Evolutionary conservation across 2,888 invertebrate genomes (phyloP).

Genomic region (Apoderus coryli): DNA sequence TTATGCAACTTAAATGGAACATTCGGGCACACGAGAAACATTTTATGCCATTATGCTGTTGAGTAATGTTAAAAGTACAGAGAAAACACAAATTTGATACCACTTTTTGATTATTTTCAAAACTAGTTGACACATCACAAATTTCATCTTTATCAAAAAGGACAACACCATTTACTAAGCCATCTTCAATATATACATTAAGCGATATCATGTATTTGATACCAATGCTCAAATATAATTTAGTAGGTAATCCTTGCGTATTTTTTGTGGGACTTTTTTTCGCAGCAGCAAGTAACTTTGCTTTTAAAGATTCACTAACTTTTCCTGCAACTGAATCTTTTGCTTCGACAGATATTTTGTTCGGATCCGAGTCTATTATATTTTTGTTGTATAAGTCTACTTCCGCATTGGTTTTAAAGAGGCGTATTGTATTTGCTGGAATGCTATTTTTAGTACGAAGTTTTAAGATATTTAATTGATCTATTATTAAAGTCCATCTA

Average conservation of each 20-base stretch:
- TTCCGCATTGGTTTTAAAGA: conserved; percentile 5
- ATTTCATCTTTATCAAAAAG: too few relatives aligned
- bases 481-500: not conserved
- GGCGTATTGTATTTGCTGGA: conserved; percentile 3
- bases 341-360: conserved; percentile 4
- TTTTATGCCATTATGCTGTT: too few relatives aligned
- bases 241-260: too few relatives aligned
- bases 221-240: conserved; percentile 5
- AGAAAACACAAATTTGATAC: too few relatives aligned
- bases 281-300: too few relatives aligned
- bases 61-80: too few relatives aligned
- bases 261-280: too few relatives aligned
- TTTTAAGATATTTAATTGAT: conserved; percentile 5
- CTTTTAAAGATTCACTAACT: too few relatives aligned
- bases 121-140: too few relatives aligned
- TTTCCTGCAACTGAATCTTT: not conserved
- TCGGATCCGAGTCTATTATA: conserved; percentile 3
- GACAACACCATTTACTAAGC: conserved; percentile 20
- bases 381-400: conserved; percentile 5
- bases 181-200: conserved; percentile 17
- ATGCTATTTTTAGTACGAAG: not conserved
- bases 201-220: conserved; percentile 19
- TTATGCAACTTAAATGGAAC: too few relatives aligned
- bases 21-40: too few relatives aligned
- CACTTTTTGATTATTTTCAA: too few relatives aligned